Percentiles rank a stretch among this genome's conserved stretches.
These are phyloP conservation scores for Bombus affinis DNA, from an alignment of 1,140 invertebrate genomes.

Conservation along the genomic window DNA sequence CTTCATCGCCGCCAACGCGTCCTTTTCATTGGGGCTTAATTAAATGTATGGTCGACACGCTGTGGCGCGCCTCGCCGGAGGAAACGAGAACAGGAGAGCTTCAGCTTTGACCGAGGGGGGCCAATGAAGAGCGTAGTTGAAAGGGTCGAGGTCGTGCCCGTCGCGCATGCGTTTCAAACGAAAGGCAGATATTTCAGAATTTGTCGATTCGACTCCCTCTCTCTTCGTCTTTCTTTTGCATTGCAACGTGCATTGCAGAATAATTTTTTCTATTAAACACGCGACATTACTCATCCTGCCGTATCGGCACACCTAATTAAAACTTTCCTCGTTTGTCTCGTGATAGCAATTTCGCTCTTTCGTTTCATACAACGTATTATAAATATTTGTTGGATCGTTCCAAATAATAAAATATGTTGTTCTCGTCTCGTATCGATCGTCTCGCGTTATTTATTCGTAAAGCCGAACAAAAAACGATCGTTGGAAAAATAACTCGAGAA, in stretches of 20 bases:
- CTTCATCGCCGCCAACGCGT: slow-evolving; percentile 66
- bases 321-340: neutral
- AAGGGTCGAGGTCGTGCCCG: slow-evolving; percentile 65
- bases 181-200: slow-evolving; percentile 56
- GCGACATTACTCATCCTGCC: neutral
- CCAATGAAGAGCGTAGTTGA: slow-evolving; percentile 61
- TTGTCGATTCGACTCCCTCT: slow-evolving; percentile 24
- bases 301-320: neutral
- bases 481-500: neutral
- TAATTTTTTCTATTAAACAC: neutral
- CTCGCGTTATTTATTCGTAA: neutral
- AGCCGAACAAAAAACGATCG: neutral
- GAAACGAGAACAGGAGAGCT: slow-evolving; percentile 60
- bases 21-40: slow-evolving; percentile 76
- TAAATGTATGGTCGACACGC: slow-evolving; percentile 69
- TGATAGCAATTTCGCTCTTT: neutral
- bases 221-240: neutral
- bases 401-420: neutral
- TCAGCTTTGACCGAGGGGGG: slow-evolving; percentile 46
- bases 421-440: neutral
- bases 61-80: slow-evolving; percentile 33
- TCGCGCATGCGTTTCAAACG: slow-evolving; percentile 45
- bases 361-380: neutral
- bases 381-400: neutral
- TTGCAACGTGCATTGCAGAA: neutral